These are phyloP conservation scores for Chelon auratus DNA, from an alignment of 2,797 vertebrate genomes.

Conservation along the genomic window DNA sequence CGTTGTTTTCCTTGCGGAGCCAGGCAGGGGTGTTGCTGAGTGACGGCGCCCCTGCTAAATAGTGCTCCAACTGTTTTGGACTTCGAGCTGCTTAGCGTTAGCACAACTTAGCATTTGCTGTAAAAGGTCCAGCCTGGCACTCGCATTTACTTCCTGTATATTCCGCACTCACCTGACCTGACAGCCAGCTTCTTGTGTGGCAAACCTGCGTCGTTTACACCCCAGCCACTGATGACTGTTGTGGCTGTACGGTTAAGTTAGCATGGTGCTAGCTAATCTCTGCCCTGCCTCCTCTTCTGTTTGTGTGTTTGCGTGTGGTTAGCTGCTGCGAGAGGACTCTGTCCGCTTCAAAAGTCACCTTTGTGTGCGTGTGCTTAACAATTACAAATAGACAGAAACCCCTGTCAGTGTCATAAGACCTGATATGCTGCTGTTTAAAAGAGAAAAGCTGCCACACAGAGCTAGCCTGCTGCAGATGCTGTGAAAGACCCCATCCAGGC, in stretches of 20 bases:
- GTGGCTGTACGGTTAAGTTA: slow-evolving; percentile 30
- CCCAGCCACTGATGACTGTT: background rate
- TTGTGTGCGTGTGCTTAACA: background rate
- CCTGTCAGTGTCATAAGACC: rapidly evolving
- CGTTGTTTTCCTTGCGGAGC: slow-evolving; percentile 12
- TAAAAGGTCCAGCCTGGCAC: slow-evolving; percentile 32
- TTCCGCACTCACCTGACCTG: slow-evolving; percentile 37
- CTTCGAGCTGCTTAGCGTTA: slow-evolving; percentile 75
- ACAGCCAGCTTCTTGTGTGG: slow-evolving; percentile 7
- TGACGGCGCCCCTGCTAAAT: slow-evolving; percentile 28
- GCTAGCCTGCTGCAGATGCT: slow-evolving; percentile 25
- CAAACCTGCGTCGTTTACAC: background rate
- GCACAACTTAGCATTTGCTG: slow-evolving; percentile 68
- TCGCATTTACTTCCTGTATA: slow-evolving; percentile 59
- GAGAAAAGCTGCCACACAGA: background rate
- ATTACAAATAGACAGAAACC: background rate
- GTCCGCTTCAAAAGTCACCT: background rate
- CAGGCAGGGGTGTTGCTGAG: slow-evolving; percentile 43
- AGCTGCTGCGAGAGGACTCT: slow-evolving; percentile 26
- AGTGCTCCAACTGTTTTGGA: slow-evolving; percentile 70
- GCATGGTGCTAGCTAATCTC: slow-evolving; percentile 42
- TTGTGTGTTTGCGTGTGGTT: slow-evolving; percentile 26
- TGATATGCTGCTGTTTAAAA: background rate
- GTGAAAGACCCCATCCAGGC: slow-evolving; percentile 40
- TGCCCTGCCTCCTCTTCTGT: slow-evolving; percentile 5